Percentiles rank a stretch among this genome's conserved stretches.
These are phyloP conservation scores for Neelides folsomi DNA, from an alignment of 2,888 invertebrate species.

Conservation along the genomic window DNA sequence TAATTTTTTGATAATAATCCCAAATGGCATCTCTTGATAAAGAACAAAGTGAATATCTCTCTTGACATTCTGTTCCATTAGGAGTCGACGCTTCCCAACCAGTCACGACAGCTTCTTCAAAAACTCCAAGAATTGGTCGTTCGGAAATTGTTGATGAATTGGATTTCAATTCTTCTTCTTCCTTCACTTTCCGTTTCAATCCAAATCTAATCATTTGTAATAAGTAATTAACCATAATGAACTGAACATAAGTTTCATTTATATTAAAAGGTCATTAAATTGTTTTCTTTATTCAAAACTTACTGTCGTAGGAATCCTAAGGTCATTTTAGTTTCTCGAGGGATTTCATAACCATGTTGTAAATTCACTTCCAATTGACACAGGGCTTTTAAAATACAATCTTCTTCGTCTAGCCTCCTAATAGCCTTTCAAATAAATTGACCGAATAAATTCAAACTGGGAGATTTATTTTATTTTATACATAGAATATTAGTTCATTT, in stretches of 20 bases:
- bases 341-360: constrained; percentile 18
- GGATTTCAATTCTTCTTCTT: not conserved
- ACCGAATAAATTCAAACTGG: not conserved
- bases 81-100: constrained; percentile 7
- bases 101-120: too few species aligned
- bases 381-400: constrained; percentile 27
- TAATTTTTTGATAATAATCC: constrained; percentile 24
- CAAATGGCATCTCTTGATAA: constrained; percentile 22
- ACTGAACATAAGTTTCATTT: constrained; percentile 4
- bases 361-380: constrained; percentile 29
- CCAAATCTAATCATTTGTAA: constrained; percentile 17
- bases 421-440: constrained; percentile 17
- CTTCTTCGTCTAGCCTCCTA: constrained; percentile 28
- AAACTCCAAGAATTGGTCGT: too few species aligned
- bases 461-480: not conserved
- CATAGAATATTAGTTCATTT: too few species aligned
- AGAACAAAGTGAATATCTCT: constrained; percentile 30
- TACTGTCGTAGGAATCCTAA: constrained; percentile 28
- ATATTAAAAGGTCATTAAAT: not conserved
- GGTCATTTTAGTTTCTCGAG: constrained; percentile 29
- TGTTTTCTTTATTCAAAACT: constrained; percentile 4
- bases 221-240: too few species aligned
- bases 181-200: constrained; percentile 24
- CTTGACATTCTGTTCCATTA: constrained; percentile 30
- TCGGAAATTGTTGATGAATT: too few species aligned